A percentile compares a stretch with the other conserved stretches of the same genome.
These are phyloP conservation scores for Triplophysa rosa DNA, from an alignment of 2,113 vertebrate genomes.

Conservation along the genomic window DNA sequence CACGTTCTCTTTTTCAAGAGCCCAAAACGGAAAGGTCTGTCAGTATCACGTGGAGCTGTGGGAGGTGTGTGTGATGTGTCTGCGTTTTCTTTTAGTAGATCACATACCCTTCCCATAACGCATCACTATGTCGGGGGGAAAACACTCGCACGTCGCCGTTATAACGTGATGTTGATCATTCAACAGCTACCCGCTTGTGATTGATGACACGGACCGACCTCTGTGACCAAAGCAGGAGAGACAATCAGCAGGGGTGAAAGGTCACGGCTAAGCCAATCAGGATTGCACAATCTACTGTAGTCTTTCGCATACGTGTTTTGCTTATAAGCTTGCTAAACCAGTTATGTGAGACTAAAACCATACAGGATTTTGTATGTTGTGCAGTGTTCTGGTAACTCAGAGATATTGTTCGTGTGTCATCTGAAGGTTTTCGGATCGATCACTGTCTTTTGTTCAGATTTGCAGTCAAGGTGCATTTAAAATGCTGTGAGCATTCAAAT, in stretches of 20 bases:
- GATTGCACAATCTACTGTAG: conserved; percentile 41
- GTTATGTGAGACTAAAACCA: too few species aligned
- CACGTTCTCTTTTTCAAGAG: conserved; percentile 12
- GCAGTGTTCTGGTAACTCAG: too few species aligned
- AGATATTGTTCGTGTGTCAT: too few species aligned
- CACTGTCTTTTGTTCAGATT: too few species aligned
- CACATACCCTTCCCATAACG: neutral
- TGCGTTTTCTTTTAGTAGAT: neutral
- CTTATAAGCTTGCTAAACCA: too few species aligned
- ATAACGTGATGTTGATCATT: neutral
- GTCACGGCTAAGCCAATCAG: conserved; percentile 56
- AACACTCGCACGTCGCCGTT: neutral
- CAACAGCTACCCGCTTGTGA: conserved; percentile 37
- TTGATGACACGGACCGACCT: conserved; percentile 60
- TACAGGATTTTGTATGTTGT: too few species aligned
- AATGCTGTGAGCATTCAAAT: too few species aligned
- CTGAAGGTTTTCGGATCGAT: too few species aligned
- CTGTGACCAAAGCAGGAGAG: conserved; percentile 54
- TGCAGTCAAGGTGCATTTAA: too few species aligned
- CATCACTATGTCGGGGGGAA: neutral
- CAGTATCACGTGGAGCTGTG: conserved; percentile 29
- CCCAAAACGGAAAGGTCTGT: neutral
- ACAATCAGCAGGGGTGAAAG: conserved; percentile 41
- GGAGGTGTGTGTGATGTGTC: conserved; percentile 8
- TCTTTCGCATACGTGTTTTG: too few species aligned